Evolutionary conservation across 1,140 invertebrate species (phyloP).

Genomic region (Ooceraea biroi): DNA sequence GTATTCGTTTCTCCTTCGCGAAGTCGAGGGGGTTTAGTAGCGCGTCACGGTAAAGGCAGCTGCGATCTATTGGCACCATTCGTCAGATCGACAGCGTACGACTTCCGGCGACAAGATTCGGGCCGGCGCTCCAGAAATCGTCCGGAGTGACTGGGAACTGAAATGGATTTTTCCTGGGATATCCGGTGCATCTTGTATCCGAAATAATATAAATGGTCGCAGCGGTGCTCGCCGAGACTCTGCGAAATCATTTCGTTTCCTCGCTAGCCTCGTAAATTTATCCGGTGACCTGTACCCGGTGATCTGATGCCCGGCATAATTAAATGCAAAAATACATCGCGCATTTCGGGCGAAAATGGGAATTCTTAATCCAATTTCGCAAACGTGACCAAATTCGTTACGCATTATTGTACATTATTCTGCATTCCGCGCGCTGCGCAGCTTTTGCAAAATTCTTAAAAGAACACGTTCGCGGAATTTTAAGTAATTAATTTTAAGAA

Average conservation of each 20-base stretch:
- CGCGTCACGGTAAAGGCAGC: constrained; percentile 9
- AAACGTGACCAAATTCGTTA: neutral
- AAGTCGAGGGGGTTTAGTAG: constrained; percentile 36
- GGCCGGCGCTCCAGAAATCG: constrained; percentile 28
- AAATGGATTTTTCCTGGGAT: constrained; percentile 67
- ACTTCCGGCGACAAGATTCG: constrained; percentile 52
- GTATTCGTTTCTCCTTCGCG: constrained; percentile 50
- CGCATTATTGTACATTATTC: neutral
- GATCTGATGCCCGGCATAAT: constrained; percentile 1
- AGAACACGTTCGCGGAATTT: constrained; percentile 3
- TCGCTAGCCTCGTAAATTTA: neutral
- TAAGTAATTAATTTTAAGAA: constrained; percentile 51
- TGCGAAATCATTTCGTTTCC: constrained; percentile 33
- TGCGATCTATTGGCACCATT: constrained; percentile 68
- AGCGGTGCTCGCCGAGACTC: neutral
- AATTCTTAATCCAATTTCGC: constrained; percentile 19
- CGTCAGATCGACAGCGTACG: constrained; percentile 61
- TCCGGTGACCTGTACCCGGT: neutral
- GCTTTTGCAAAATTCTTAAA: neutral
- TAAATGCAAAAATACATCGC: constrained; percentile 45
- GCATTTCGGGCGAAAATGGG: neutral
- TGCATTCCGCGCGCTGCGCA: neutral
- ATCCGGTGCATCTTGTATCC: constrained; percentile 48
- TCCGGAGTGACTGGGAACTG: constrained; percentile 40
- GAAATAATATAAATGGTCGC: constrained; percentile 70